Conservation (phyloP, 2,113 vertebrate genomes). For the Dunckerocampus dactyliophorus region DNA sequence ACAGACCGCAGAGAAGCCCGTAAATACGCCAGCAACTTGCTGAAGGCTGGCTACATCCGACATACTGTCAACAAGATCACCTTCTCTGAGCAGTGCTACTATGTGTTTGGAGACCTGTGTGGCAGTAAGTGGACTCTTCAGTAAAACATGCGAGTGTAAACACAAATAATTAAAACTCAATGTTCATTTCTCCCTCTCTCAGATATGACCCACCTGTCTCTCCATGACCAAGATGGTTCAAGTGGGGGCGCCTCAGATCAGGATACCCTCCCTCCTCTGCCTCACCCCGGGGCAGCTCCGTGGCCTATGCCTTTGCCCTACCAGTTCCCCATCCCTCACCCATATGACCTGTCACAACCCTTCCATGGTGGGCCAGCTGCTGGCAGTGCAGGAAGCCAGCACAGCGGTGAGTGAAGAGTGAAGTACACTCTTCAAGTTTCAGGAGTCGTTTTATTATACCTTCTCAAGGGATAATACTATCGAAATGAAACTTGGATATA, state of each 20-base stretch:
- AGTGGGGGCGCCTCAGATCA: conserved; percentile 96
- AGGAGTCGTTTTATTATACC: no score
- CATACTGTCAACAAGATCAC: conserved; percentile 99
- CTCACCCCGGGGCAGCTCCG: conserved; percentile 88
- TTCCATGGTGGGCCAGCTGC: conserved; percentile 78
- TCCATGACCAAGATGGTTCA: conserved; percentile 95
- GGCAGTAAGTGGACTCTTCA: conserved; percentile 61
- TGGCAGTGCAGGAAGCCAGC: conserved; percentile 83
- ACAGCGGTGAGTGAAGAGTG: conserved; percentile 85
- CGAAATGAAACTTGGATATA: no score
- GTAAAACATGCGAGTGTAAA: no score
- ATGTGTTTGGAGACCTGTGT: conserved; percentile 80
- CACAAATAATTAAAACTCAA: not conserved
- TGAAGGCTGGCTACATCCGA: conserved; percentile 96
- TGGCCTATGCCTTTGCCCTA: conserved; percentile 95
- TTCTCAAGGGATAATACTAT: no score
- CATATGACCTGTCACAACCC: conserved; percentile 88
- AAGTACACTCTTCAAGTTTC: not conserved
- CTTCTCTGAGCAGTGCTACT: conserved; percentile 98
- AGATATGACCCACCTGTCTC: conserved; percentile 95
- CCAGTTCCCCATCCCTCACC: conserved; percentile 88
- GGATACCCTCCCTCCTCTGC: conserved; percentile 92
- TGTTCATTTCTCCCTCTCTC: not conserved
- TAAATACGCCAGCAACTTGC: conserved; percentile 96
- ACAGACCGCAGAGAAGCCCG: conserved; percentile 93